A percentile compares a stretch with the other conserved stretches of the same genome.
These are phyloP conservation scores for Cyprinodon diabolis DNA, from an alignment of 2,797 vertebrate species.

Conservation along the genomic window DNA sequence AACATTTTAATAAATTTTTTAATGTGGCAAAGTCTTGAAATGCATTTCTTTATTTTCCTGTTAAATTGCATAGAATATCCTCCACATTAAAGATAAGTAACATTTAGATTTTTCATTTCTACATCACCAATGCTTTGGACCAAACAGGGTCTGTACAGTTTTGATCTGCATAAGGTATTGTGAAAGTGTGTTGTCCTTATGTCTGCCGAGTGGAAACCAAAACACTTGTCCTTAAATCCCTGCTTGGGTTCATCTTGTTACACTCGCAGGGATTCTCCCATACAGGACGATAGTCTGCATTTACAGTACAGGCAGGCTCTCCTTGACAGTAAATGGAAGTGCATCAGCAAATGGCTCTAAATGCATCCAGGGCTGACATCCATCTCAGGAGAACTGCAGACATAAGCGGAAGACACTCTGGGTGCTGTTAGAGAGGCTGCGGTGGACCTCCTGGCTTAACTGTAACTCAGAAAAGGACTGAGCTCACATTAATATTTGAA, in stretches of 20 bases:
- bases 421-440: constrained; percentile 38
- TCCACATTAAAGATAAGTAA: not conserved
- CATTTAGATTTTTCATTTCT: not conserved
- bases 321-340: constrained; percentile 48
- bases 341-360: constrained; percentile 54
- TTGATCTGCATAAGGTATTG: constrained; percentile 2
- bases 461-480: constrained; percentile 47
- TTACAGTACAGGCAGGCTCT: constrained; percentile 14
- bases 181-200: constrained; percentile 14
- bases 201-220: constrained; percentile 28
- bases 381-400: constrained; percentile 47
- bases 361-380: constrained; percentile 55
- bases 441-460: constrained; percentile 14
- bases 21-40: not conserved
- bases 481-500: constrained; percentile 54
- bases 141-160: not conserved
- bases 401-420: constrained; percentile 40
- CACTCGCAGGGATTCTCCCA: constrained; percentile 8
- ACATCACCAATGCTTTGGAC: not conserved
- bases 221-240: constrained; percentile 20
- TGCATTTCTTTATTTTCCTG: not conserved
- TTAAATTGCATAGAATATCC: not conserved
- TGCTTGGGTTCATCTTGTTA: constrained; percentile 5
- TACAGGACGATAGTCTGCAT: constrained; percentile 10
- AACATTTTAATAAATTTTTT: not conserved